Conservation (phyloP, 2,888 invertebrate genomes). For the Hydropsyche betteni region DNA sequence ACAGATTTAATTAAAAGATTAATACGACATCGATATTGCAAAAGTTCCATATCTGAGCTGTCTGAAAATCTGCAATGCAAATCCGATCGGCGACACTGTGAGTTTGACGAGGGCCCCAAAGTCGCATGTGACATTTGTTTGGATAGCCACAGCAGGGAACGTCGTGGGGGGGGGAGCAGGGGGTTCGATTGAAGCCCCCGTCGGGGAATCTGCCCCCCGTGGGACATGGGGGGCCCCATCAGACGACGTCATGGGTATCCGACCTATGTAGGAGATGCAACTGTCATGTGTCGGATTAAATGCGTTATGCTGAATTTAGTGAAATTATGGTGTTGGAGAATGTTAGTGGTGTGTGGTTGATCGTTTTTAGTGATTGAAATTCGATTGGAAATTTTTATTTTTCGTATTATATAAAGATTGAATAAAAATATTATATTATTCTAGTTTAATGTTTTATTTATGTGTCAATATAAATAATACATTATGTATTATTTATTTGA, state of each 20-base stretch:
- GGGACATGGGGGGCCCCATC: conserved; percentile 3
- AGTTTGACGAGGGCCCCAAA: conserved; percentile 21
- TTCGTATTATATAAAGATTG: no score
- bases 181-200: neutral
- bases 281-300: conserved; percentile 19
- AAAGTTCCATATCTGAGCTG: no score
- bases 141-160: neutral
- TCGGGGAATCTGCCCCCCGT: neutral
- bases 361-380: no score
- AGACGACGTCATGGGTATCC: neutral
- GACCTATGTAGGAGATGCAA: neutral
- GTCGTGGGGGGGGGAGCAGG: neutral
- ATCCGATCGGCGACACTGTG: conserved; percentile 4
- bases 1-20: no score
- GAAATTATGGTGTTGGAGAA: no score
- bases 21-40: no score
- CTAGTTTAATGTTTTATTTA: no score
- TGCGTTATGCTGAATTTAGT: conserved; percentile 1
- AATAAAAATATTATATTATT: no score
- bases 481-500: no score
- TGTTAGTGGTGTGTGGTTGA: no score
- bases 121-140: conserved; percentile 16
- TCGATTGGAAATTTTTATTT: no score
- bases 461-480: no score
- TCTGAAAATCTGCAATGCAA: conserved; percentile 27